These are phyloP conservation scores for Paedocypris micromegethes DNA, from an alignment of 2,797 vertebrate species.

Conservation along the genomic window DNA sequence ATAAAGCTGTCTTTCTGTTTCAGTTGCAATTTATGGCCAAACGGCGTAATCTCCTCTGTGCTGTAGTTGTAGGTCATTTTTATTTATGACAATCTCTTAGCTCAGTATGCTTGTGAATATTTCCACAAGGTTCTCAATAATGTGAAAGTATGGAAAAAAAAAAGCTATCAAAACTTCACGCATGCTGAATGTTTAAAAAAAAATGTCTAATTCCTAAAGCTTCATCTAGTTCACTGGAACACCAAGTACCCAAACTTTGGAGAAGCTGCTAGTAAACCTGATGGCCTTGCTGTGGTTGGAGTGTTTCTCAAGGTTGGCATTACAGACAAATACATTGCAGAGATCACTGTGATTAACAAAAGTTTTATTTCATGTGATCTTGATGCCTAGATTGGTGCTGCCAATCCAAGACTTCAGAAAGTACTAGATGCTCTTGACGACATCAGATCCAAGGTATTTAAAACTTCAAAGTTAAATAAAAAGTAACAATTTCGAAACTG, in stretches of 20 bases:
- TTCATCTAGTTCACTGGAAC: constrained; percentile 97
- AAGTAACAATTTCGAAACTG: too few species aligned
- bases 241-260: constrained; percentile 84
- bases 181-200: not conserved
- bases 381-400: constrained; percentile 76
- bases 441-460: constrained; percentile 83
- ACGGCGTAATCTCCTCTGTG: too few species aligned
- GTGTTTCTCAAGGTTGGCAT: constrained; percentile 83
- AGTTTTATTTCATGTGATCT: constrained; percentile 5
- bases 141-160: not conserved
- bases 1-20: constrained; percentile 21
- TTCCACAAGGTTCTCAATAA: not conserved
- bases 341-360: not conserved
- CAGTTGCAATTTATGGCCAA: not conserved
- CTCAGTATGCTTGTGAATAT: constrained; percentile 11
- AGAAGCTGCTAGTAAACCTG: constrained; percentile 79
- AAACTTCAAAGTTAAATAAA: too few species aligned
- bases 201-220: constrained; percentile 63
- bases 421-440: constrained; percentile 78
- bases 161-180: too few species aligned
- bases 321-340: not conserved
- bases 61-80: not conserved
- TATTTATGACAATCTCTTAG: not conserved
- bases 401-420: constrained; percentile 83
- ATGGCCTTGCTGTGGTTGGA: constrained; percentile 89